Evolutionary conservation across 2,797 vertebrate genomes (phyloP).

Genomic region (Hylomyscus alleni): DNA sequence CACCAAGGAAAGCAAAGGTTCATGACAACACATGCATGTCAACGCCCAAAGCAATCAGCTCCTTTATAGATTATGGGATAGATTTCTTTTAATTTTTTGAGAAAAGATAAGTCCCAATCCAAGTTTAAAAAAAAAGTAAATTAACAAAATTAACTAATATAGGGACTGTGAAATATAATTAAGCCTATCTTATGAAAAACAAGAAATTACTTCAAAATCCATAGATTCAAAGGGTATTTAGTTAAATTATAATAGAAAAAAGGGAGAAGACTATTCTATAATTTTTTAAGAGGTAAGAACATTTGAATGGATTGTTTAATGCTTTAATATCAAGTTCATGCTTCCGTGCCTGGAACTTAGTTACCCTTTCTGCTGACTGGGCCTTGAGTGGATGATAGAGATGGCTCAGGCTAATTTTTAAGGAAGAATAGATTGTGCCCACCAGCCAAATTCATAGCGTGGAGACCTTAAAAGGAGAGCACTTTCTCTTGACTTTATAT

Average conservation of each 20-base stretch:
- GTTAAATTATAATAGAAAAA: neutral
- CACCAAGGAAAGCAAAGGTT: neutral
- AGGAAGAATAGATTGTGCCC: neutral
- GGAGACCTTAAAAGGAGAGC: neutral
- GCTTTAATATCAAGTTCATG: neutral
- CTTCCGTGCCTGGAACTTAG: neutral
- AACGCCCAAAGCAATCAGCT: too few relatives aligned
- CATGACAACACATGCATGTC: rapidly evolving
- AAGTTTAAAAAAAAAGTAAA: neutral
- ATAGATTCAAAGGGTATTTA: neutral
- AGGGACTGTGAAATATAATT: neutral
- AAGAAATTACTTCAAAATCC: neutral
- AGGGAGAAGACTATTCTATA: neutral
- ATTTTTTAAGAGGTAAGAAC: neutral
- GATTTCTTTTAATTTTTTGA: neutral
- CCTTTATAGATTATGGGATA: neutral
- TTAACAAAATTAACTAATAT: constrained; percentile 1
- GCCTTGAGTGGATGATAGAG: neutral
- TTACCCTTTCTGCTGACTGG: neutral
- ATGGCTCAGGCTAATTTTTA: neutral
- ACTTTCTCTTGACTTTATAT: neutral
- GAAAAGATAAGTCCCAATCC: neutral
- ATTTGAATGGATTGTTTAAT: neutral
- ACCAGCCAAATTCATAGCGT: too few relatives aligned
- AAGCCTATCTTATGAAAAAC: constrained; percentile 2